These are phyloP conservation scores for Alviniconcha marisindica DNA, from an alignment of 1,140 invertebrate genomes.

Conservation along the genomic window DNA sequence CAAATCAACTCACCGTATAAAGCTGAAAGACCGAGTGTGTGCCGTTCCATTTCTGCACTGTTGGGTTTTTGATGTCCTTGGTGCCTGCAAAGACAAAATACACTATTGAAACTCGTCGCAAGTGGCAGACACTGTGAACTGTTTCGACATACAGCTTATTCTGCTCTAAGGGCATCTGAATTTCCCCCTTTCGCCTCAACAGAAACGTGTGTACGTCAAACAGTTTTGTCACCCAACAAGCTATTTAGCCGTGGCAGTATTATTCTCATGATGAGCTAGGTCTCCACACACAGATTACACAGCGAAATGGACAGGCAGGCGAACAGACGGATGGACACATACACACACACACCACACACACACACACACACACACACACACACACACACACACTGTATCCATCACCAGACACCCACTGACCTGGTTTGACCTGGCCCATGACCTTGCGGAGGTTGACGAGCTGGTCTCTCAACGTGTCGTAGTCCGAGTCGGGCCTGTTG, in stretches of 20 bases:
- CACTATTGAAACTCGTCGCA: too few species aligned
- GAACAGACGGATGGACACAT: not conserved
- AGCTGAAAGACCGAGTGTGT: slow-evolving; percentile 52
- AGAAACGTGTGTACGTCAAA: too few species aligned
- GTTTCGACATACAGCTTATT: too few species aligned
- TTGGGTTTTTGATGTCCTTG: slow-evolving; percentile 56
- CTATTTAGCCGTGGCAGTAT: too few species aligned
- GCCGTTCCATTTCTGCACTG: slow-evolving; percentile 61
- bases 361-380: slow-evolving; percentile 12
- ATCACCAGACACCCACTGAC: slow-evolving; percentile 2
- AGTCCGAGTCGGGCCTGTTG: slow-evolving; percentile 54
- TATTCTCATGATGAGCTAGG: too few species aligned
- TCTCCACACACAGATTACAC: too few species aligned
- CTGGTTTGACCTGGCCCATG: slow-evolving; percentile 66
- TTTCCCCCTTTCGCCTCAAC: too few species aligned
- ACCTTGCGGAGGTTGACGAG: slow-evolving; percentile 64
- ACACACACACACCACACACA: not conserved
- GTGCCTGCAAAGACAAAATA: slow-evolving; percentile 42
- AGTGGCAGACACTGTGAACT: too few species aligned
- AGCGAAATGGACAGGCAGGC: not conserved
- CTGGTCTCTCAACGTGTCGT: slow-evolving; percentile 51
- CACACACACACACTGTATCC: not conserved
- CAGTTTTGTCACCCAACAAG: too few species aligned
- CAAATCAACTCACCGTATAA: slow-evolving; percentile 62
- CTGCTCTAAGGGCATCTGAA: too few species aligned